Percentiles rank a stretch among this genome's conserved stretches.
Conservation (phyloP, 2,888 invertebrate genomes). For the Tenthredo mesomela region DNA sequence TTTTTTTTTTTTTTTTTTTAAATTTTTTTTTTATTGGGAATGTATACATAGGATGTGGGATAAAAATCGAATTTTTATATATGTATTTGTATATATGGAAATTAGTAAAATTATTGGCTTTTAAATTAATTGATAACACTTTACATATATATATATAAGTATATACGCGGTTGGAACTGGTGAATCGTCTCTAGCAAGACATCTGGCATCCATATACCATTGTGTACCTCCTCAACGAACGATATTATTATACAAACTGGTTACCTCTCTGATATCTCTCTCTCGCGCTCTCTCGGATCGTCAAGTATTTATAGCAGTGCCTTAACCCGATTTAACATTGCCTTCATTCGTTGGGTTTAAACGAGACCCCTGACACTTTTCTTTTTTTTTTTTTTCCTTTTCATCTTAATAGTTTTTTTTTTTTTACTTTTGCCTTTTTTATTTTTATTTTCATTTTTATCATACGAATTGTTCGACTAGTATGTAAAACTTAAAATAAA, state of each 20-base stretch:
- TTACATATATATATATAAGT: too few species aligned
- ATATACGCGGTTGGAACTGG: background rate
- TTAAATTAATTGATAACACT: background rate
- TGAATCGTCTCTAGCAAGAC: constrained; percentile 68
- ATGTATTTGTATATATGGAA: background rate
- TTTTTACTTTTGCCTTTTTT: constrained; percentile 10
- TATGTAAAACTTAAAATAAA: background rate
- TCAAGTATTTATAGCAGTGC: constrained; percentile 76
- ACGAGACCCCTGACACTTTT: constrained; percentile 55
- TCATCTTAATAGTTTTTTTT: constrained; percentile 40
- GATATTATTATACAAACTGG: constrained; percentile 73
- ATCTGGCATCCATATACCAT: constrained; percentile 73
- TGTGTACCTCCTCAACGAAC: constrained; percentile 69
- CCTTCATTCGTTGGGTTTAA: constrained; percentile 67
- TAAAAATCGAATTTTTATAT: background rate
- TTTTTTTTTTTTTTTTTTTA: background rate
- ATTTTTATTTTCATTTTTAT: constrained; percentile 25
- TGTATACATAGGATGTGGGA: background rate
- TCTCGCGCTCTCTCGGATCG: constrained; percentile 58
- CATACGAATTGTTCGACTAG: background rate
- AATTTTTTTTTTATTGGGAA: background rate
- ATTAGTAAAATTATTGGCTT: background rate
- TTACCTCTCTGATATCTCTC: constrained; percentile 57
- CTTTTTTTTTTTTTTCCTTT: constrained; percentile 58
- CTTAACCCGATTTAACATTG: constrained; percentile 76